Evolutionary conservation across 2,113 vertebrate species (phyloP).

Genomic region (Tachysurus vachellii): DNA sequence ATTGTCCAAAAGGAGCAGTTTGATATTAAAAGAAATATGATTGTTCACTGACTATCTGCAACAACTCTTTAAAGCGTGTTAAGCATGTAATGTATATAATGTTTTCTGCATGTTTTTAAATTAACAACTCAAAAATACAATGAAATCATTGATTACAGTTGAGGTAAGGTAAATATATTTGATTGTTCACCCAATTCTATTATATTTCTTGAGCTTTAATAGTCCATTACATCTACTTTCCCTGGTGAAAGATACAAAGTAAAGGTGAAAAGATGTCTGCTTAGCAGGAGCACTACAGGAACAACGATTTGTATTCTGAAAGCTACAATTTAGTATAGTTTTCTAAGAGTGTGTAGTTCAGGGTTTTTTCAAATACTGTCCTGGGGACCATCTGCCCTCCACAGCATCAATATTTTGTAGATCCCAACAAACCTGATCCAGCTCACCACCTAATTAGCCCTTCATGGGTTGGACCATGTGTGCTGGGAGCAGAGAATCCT

Average conservation of each 20-base stretch:
- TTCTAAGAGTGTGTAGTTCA: neutral
- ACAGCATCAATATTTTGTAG: conserved; percentile 27
- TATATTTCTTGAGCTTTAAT: neutral
- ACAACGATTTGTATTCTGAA: neutral
- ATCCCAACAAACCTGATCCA: neutral
- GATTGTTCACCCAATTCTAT: neutral
- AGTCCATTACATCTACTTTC: neutral
- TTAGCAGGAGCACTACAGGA: neutral
- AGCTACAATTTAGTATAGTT: neutral
- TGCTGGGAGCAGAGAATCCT: neutral
- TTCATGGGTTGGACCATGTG: conserved; percentile 1
- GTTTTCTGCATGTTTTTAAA: neutral
- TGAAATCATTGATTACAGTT: neutral
- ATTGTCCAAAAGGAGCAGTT: no score
- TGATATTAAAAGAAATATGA: neutral
- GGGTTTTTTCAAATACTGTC: conserved; percentile 2
- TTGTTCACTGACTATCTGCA: neutral
- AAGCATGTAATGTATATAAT: neutral
- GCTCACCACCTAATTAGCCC: conserved; percentile 20
- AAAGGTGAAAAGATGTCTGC: neutral
- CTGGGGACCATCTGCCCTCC: conserved; percentile 1
- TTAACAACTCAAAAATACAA: neutral
- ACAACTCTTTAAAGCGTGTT: neutral
- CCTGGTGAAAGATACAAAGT: neutral
- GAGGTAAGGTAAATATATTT: neutral